These are phyloP conservation scores for Buceros bicornis DNA, from an alignment of 2,797 vertebrate genomes.

Conservation along the genomic window DNA sequence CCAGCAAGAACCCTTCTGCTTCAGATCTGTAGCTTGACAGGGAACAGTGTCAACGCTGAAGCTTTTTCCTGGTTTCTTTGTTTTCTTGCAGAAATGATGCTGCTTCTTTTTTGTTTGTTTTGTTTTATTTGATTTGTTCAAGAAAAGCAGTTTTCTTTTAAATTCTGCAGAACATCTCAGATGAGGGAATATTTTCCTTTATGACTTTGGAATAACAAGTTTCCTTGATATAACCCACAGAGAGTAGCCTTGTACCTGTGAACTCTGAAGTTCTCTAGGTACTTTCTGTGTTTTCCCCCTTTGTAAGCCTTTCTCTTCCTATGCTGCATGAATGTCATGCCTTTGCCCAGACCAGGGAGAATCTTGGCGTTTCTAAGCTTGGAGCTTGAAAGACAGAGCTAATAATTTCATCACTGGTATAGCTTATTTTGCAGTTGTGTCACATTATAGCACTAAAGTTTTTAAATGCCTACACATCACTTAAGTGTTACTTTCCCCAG, in stretches of 20 bases:
- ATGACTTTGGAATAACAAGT: conserved; percentile 1
- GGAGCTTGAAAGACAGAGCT: neutral
- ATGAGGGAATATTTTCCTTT: conserved; percentile 38
- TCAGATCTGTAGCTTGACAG: conserved; percentile 14
- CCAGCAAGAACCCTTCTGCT: conserved; percentile 5
- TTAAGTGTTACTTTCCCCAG: neutral
- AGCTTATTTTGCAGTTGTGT: neutral
- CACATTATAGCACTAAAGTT: neutral
- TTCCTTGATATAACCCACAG: neutral
- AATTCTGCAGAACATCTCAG: neutral
- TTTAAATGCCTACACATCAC: neutral
- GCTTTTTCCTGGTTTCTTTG: neutral
- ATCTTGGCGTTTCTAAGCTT: neutral
- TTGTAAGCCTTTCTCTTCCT: neutral
- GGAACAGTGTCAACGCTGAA: neutral
- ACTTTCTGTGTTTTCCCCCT: neutral
- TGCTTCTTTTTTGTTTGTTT: neutral
- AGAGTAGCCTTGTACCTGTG: neutral
- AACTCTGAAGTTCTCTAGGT: neutral
- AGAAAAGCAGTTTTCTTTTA: conserved; percentile 28
- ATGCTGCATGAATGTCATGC: neutral
- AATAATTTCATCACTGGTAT: neutral
- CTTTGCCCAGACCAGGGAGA: neutral
- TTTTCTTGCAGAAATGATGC: conserved; percentile 37
- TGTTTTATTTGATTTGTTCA: conserved; percentile 27